Conservation (phyloP, 2,888 invertebrate genomes). For the Eupeodes luniger region DNA sequence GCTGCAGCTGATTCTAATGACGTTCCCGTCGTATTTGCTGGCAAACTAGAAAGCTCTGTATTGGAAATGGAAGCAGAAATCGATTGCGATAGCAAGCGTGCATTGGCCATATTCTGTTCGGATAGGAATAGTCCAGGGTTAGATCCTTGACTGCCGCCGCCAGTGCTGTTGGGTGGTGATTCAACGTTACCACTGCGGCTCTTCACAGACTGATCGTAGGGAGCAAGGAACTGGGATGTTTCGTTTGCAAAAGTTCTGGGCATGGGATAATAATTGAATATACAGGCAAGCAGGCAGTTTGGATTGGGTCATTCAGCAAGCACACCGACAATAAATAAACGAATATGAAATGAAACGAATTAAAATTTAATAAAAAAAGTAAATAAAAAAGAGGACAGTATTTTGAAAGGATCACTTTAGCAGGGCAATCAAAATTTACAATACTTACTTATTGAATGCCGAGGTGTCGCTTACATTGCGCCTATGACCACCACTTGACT, state of each 20-base stretch:
- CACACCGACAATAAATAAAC: conserved; percentile 52
- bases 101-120: conserved; percentile 79
- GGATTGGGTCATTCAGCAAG: conserved; percentile 56
- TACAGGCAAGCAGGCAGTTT: conserved; percentile 9
- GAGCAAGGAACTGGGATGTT: conserved; percentile 90
- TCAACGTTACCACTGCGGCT: conserved; percentile 82
- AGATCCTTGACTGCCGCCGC: conserved; percentile 78
- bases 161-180: conserved; percentile 73
- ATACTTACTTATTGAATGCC: conserved; percentile 90
- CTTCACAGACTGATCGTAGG: conserved; percentile 89
- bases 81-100: conserved; percentile 76
- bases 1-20: conserved; percentile 77
- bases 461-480: conserved; percentile 94
- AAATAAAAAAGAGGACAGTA: conserved; percentile 33
- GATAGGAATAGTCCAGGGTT: conserved; percentile 82
- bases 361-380: conserved; percentile 74
- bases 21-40: conserved; percentile 65
- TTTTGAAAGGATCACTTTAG: conserved; percentile 61
- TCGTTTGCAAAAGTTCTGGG: conserved; percentile 89
- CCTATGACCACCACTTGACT: conserved; percentile 86
- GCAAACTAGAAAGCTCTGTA: conserved; percentile 74
- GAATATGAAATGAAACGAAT: conserved; percentile 68
- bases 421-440: conserved; percentile 48
- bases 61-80: conserved; percentile 81
- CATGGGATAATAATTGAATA: conserved; percentile 66